phyloP scores from a whole-genome alignment of 2,113 vertebrate species.

The Bubo blakistoni region DNA sequence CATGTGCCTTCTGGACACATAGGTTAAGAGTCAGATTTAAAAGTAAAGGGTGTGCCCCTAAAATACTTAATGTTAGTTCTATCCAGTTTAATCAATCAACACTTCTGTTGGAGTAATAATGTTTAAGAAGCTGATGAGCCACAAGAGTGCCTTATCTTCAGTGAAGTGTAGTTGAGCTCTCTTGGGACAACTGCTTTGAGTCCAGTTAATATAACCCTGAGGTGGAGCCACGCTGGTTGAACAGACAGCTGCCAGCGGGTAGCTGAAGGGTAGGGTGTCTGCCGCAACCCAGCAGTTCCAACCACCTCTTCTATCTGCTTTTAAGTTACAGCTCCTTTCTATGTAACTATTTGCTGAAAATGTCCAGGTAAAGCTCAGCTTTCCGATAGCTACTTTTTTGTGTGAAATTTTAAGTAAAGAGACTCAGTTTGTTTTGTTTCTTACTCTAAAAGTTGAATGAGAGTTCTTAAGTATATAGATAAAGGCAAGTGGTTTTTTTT shows the following conservation, averaged over 20 bases:
- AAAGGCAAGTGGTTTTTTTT: not conserved
- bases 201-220: not conserved
- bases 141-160: not conserved
- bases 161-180: not conserved
- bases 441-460: not conserved
- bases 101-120: not conserved
- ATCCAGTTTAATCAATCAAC: not conserved
- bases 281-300: not conserved
- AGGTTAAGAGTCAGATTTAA: conserved; percentile 3
- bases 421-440: not conserved
- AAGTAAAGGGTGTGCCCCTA: not conserved
- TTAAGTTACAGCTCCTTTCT: not conserved
- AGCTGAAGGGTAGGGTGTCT: not conserved
- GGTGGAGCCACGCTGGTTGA: not conserved
- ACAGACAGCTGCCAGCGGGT: not conserved
- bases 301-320: not conserved
- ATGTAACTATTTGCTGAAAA: not conserved
- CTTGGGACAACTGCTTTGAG: not conserved
- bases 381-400: not conserved
- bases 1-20: conserved; percentile 15
- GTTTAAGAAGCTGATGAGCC: not conserved
- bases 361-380: not conserved
- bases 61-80: not conserved
- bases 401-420: not conserved
- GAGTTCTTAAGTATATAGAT: not conserved